A percentile compares a stretch with the other conserved stretches of the same genome.
Conservation (phyloP, 2,888 invertebrate species). For the Rhorus exstirpatorius region DNA sequence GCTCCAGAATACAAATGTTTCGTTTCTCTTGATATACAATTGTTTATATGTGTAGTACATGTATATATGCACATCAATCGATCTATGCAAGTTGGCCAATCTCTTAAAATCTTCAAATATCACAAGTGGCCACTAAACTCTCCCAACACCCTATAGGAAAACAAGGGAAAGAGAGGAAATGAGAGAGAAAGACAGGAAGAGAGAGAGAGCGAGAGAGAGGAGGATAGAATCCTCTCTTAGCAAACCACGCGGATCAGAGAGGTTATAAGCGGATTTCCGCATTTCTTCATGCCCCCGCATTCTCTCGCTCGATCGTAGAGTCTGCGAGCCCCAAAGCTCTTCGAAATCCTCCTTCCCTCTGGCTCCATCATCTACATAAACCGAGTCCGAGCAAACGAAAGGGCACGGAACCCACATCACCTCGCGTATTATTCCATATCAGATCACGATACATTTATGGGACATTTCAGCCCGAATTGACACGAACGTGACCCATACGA, state of each 20-base stretch:
- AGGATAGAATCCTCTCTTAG: conserved; percentile 22
- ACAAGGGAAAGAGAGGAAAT: neutral
- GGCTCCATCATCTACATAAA: conserved; percentile 7
- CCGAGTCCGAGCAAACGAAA: neutral
- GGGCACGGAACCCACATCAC: neutral
- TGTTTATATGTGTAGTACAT: neutral
- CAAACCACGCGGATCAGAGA: conserved; percentile 44
- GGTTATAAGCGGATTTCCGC: conserved; percentile 60
- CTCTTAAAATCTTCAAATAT: conserved; percentile 36
- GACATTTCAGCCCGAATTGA: neutral
- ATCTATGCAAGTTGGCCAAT: conserved; percentile 26
- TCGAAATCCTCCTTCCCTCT: conserved; percentile 6
- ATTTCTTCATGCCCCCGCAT: conserved; percentile 59
- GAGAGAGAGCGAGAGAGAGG: conserved; percentile 15
- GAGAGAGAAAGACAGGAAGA: conserved; percentile 23
- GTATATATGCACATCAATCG: neutral
- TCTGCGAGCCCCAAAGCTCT: conserved; percentile 25
- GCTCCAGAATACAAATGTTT: neutral
- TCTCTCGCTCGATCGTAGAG: conserved; percentile 8
- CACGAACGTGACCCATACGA: no score
- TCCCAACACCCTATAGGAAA: conserved; percentile 23
- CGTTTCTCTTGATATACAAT: neutral
- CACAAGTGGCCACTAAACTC: conserved; percentile 33
- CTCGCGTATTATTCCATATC: neutral
- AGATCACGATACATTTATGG: neutral